A percentile compares a stretch with the other conserved stretches of the same genome.
These are phyloP conservation scores for Indri indri DNA, from an alignment of 2,113 vertebrate genomes.

Conservation along the genomic window DNA sequence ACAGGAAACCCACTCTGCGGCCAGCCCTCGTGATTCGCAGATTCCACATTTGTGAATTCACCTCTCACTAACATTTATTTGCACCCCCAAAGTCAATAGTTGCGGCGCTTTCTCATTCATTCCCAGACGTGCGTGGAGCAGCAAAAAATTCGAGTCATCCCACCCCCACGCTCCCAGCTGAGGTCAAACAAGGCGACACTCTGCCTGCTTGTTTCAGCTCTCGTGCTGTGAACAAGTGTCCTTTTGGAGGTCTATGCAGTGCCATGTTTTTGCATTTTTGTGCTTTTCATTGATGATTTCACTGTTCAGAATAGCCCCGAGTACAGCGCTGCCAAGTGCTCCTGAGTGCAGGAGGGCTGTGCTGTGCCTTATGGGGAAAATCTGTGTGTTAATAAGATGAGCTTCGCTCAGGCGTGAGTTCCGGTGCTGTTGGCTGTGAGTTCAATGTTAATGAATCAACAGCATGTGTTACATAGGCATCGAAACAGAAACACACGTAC, in stretches of 20 bases:
- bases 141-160: accelerated
- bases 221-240: not conserved
- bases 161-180: accelerated
- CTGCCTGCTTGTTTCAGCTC: not conserved
- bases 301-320: not conserved
- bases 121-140: too few relatives aligned
- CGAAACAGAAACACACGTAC: not conserved
- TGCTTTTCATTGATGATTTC: not conserved
- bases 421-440: accelerated
- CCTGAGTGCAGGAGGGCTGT: not conserved
- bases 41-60: not conserved
- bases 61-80: not conserved
- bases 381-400: accelerated
- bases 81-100: too few relatives aligned
- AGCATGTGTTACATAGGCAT: too few relatives aligned
- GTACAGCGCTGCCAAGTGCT: accelerated
- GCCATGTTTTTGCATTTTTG: not conserved
- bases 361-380: accelerated
- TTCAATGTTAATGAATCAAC: not conserved
- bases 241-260: too few relatives aligned
- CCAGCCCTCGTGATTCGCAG: accelerated
- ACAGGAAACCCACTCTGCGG: accelerated
- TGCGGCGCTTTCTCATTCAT: accelerated
- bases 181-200: accelerated
- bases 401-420: not conserved